Evolutionary conservation across 1,140 invertebrate species (phyloP), one percentile per base, ranked within the genome.

Genomic region (Sesamia nonagrioides): DNA sequence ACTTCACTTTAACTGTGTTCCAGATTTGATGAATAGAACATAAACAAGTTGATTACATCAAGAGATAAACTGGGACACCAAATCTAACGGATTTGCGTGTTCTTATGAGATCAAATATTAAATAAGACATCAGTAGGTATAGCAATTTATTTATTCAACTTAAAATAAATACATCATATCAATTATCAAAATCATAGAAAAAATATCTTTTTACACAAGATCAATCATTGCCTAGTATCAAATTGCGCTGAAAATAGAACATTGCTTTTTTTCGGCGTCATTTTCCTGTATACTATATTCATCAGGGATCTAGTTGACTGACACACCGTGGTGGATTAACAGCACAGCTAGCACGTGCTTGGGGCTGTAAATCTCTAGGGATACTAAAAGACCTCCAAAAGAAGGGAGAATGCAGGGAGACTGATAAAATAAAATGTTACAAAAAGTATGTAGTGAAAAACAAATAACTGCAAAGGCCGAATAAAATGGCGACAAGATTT

Each of bases 261-360:
- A 15, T 13, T 0, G 11, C 9, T 3, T 35, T 35, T 60, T 60
- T 35, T 3, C 27, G 56, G 6, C 15, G 56, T 60, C 56, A 60
- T 11, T 60, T 35, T 35, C 18, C 56, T 27, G 27, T 35, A 21
- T 15, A 60, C 21, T 15, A 35, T 60, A 35, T 15, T 60, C 9
- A 15, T 60, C 33, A 6, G 56, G 56, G 56, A 60, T 15, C 35
- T 60, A 27, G 35, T 60, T n/a, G 56, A 60, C 56, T 33, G 56
- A 35, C 27, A 13, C 6, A 35, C 27, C 27, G 33, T 60, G 27
- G 56, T 60, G 27, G 27, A 60, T 60, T 35, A 60, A 35, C 56
- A 60, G 56, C 33, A 21, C 9, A 33, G 13, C 33, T 15, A 60
- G 56, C 11, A 60, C 56, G 27, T 35, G 56, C 13, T 60, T 60